A percentile compares a stretch with the other conserved stretches of the same genome.
Conservation (phyloP, 2,888 invertebrate species). For the Parnassius glacialis region DNA sequence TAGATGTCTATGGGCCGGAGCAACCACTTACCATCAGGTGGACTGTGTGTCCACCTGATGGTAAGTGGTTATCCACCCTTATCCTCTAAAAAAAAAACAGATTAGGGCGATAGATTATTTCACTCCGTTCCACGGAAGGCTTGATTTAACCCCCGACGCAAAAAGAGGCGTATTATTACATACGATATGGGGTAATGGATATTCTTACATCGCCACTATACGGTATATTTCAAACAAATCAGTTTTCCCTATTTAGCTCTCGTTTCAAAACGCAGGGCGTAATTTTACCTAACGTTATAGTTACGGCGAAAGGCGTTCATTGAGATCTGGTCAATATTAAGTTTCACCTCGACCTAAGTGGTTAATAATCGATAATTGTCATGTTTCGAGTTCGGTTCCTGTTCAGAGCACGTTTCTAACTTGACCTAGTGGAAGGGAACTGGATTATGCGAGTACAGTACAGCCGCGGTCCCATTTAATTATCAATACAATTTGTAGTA, state of each 20-base stretch:
- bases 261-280: conserved; percentile 9
- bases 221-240: not conserved
- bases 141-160: too few species aligned
- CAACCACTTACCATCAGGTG: too few species aligned
- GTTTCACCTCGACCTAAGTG: conserved; percentile 58
- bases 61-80: too few species aligned
- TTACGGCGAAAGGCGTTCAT: conserved; percentile 20
- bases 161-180: too few species aligned
- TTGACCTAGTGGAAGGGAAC: conserved; percentile 55
- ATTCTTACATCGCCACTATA: too few species aligned
- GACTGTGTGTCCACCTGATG: too few species aligned
- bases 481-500: conserved; percentile 7
- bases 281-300: conserved; percentile 8
- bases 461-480: conserved; percentile 22
- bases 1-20: too few species aligned
- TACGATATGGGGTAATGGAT: too few species aligned
- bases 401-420: conserved; percentile 57
- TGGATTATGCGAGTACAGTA: conserved; percentile 41
- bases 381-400: conserved; percentile 55
- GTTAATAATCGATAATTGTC: conserved; percentile 69
- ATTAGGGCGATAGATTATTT: too few species aligned
- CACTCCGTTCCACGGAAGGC: too few species aligned
- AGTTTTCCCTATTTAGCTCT: not conserved
- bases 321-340: conserved; percentile 35
- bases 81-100: too few species aligned